These are phyloP conservation scores for Cheilosia vulpina DNA, from an alignment of 2,888 invertebrate genomes.

Conservation along the genomic window DNA sequence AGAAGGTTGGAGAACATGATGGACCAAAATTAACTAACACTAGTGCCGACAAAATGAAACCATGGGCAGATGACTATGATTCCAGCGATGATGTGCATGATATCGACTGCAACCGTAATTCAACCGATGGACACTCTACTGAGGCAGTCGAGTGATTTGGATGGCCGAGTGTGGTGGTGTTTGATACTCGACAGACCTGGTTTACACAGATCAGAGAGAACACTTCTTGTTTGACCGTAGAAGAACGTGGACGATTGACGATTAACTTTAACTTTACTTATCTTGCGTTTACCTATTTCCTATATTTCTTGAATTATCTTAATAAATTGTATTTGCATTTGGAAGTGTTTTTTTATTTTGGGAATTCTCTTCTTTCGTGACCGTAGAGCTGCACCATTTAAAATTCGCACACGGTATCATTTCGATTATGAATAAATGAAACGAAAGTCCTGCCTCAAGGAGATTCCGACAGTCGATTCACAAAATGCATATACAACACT, in stretches of 20 bases:
- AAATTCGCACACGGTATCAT: not conserved
- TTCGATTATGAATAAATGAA: constrained; percentile 35
- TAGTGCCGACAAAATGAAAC: constrained; percentile 47
- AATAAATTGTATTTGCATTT: no score
- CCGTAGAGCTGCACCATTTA: not conserved
- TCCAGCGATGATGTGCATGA: constrained; percentile 9
- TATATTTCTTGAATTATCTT: no score
- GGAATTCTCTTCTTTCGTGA: not conserved
- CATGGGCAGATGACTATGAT: constrained; percentile 16
- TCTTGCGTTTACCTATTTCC: no score
- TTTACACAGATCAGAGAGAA: no score
- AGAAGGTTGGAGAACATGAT: constrained; percentile 76
- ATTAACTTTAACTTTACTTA: no score
- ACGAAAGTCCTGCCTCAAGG: constrained; percentile 12
- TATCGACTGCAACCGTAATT: not conserved
- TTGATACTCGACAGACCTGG: not conserved
- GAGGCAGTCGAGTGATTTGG: constrained; percentile 16
- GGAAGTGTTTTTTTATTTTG: no score
- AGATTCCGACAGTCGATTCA: not conserved
- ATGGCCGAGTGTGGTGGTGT: constrained; percentile 21
- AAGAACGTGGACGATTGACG: no score
- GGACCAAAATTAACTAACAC: constrained; percentile 50
- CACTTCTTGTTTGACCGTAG: no score
- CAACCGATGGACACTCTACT: constrained; percentile 9
- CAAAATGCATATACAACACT: not conserved